phyloP scores from a whole-genome alignment of 1,140 invertebrate species.

The Dendroctonus valens region DNA sequence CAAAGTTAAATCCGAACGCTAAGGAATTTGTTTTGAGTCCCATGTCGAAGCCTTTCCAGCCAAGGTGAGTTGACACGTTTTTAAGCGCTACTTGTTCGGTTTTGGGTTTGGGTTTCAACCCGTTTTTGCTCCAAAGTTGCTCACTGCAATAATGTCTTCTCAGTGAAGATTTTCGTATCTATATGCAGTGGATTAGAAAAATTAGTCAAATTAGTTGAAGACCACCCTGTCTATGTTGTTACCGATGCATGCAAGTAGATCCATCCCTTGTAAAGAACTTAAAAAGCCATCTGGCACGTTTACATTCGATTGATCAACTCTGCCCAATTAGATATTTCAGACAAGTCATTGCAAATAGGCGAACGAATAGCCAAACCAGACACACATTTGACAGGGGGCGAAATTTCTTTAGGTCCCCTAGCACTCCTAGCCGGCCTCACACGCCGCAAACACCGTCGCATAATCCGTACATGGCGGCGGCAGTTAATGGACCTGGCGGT shows the following conservation, averaged over 20 bases:
- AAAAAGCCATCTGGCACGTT: too few relatives aligned
- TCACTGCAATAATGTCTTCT: neutral
- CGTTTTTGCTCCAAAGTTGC: neutral
- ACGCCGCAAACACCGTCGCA: conserved; percentile 78
- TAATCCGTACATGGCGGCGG: conserved; percentile 43
- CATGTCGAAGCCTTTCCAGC: conserved; percentile 80
- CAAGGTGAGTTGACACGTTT: conserved; percentile 47
- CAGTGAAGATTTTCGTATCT: too few relatives aligned
- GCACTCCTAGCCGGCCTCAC: conserved; percentile 71
- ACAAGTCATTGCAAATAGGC: too few relatives aligned
- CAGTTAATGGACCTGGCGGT: conserved; percentile 41
- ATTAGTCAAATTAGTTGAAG: too few relatives aligned
- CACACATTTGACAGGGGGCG: neutral
- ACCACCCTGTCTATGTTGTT: too few relatives aligned
- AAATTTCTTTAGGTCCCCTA: conserved; percentile 56
- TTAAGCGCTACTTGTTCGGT: conserved; percentile 11
- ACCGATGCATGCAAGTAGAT: too few relatives aligned
- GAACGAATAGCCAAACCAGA: too few relatives aligned
- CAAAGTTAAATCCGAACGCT: conserved; percentile 82
- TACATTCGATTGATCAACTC: too few relatives aligned
- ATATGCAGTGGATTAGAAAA: too few relatives aligned
- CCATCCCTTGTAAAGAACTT: too few relatives aligned
- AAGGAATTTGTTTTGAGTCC: conserved; percentile 85
- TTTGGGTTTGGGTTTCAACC: neutral
- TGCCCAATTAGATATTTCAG: too few relatives aligned